These are phyloP conservation scores for Takifugu flavidus DNA, from an alignment of 2,113 vertebrate genomes.

Conservation along the genomic window DNA sequence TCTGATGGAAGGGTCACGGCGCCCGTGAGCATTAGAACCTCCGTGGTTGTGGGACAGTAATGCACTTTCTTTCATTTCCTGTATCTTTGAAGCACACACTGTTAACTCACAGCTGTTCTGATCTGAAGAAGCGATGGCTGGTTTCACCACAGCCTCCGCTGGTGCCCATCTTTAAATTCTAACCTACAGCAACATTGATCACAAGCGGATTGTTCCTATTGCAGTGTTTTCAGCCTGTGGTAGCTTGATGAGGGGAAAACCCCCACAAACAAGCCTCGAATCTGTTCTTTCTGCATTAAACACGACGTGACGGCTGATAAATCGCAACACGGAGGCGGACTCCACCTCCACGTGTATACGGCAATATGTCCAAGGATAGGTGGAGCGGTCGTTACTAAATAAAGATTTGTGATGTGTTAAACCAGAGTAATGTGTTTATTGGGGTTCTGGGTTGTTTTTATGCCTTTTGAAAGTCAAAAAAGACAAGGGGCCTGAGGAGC, in stretches of 20 bases:
- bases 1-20: neutral
- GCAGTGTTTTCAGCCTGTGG: conserved; percentile 1
- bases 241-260: neutral
- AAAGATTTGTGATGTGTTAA: conserved; percentile 25
- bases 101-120: neutral
- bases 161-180: neutral
- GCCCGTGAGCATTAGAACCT: neutral
- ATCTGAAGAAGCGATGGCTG: neutral
- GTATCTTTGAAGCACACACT: neutral
- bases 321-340: neutral
- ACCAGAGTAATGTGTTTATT: neutral
- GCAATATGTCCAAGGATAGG: neutral
- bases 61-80: neutral
- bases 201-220: neutral
- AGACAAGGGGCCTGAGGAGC: neutral
- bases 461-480: neutral
- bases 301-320: neutral
- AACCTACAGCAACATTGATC: neutral
- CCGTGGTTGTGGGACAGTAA: neutral
- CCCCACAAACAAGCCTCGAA: neutral
- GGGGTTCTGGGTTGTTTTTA: neutral
- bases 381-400: conserved; percentile 7
- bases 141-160: neutral
- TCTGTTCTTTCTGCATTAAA: neutral
- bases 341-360: neutral